Evolutionary conservation across 2,113 vertebrate genomes (phyloP), one percentile per base, ranked within the genome.

Genomic region (Oreochromis niloticus): DNA sequence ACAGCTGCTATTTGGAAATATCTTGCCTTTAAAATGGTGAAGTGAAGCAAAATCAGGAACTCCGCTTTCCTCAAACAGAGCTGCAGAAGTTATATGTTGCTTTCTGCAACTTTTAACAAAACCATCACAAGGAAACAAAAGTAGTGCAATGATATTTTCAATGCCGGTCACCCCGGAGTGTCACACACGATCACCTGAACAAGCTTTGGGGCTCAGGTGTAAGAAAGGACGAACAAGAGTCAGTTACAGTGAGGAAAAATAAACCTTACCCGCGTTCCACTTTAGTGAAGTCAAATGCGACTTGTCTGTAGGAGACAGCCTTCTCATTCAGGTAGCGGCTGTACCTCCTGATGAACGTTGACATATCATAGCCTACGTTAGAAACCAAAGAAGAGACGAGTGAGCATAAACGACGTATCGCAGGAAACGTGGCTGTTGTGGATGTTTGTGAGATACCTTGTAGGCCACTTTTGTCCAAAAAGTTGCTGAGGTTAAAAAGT

Each of bases 211-310:
- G n/a, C 19, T 8, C 59, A 19, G 56, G 56, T 16, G 56, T 30
- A 30, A 34, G 8, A 19, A 17, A 63, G 16, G 16, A 63, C 59
- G 2, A 63, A 63, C 59, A 19, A 2, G 30, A 63, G 30, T 14
- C 24, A 3, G 48, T 55, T 22, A 36, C 24, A 3, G 48, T 55
- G 30, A 36, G 27, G 16, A 36, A 50, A 52, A 71, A 73, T 30
- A 27, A 84, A 57, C 6, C 98, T 97, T 96, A 99, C 98, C 98
- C 98, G 93, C 98, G 97, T 96, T 99, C 99, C 92, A 99, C 98
- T 98, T 99, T 99, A 11, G 98, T 99, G 96, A 99, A 99, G 96
- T 99, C 98, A 95, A 99, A 99, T 91, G 98, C 98, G 87, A 99
- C 98, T 96, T 99, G 98, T 96, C 98, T 97, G 96, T 99, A 99